These are phyloP conservation scores for Leucoma salicis DNA, from an alignment of 2,888 invertebrate species.

Conservation along the genomic window DNA sequence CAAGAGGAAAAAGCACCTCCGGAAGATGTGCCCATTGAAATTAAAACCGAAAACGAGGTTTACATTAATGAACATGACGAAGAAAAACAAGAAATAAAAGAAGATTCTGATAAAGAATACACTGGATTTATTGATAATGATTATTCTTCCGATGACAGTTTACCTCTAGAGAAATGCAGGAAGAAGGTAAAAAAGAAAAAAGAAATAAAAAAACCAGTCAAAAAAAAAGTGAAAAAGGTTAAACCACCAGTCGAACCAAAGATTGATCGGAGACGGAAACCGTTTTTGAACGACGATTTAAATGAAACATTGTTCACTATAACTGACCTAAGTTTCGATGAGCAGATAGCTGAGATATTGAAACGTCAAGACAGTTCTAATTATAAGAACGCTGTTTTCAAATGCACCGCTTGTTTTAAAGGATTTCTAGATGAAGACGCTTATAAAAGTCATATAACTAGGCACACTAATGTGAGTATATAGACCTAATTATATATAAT, in stretches of 20 bases:
- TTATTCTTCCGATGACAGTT: constrained; percentile 55
- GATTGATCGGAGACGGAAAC: constrained; percentile 60
- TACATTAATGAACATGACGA: constrained; percentile 21
- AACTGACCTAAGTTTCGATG: constrained; percentile 55
- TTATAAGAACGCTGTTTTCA: constrained; percentile 63
- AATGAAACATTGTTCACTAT: constrained; percentile 66
- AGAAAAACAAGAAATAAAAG: constrained; percentile 1
- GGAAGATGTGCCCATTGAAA: constrained; percentile 2
- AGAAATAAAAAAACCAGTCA: constrained; percentile 1
- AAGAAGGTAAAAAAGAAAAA: constrained; percentile 24
- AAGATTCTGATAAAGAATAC: constrained; percentile 20
- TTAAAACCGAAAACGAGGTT: constrained; percentile 36
- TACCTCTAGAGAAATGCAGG: constrained; percentile 45
- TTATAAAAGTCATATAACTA: constrained; percentile 57
- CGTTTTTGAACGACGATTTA: constrained; percentile 62
- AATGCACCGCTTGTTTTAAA: constrained; percentile 65
- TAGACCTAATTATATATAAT: too few species aligned
- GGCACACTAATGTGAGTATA: constrained; percentile 64
- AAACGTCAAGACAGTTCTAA: constrained; percentile 62
- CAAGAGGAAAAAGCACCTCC: background rate
- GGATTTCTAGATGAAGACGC: constrained; percentile 68
- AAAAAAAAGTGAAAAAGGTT: constrained; percentile 8
- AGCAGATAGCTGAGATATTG: constrained; percentile 65
- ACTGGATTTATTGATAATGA: constrained; percentile 18
- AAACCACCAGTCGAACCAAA: constrained; percentile 43